Evolutionary conservation across 2,797 vertebrate species (phyloP).

Genomic region (Pempheris klunzingeri): DNA sequence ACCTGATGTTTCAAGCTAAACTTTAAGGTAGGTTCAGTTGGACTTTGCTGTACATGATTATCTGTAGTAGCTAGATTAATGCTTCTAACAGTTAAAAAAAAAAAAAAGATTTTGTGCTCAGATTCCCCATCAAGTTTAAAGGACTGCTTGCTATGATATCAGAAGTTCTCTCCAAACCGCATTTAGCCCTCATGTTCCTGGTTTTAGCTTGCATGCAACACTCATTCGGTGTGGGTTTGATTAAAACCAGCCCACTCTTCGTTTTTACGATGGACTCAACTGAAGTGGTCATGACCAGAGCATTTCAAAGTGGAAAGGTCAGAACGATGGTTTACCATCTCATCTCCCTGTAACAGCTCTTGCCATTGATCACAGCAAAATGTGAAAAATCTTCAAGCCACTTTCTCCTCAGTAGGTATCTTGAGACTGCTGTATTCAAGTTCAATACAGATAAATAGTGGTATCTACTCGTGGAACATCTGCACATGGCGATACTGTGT

Average conservation of each 20-base stretch:
- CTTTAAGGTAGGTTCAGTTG: constrained; percentile 1
- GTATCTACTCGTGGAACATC: constrained; percentile 9
- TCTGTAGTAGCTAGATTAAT: no score
- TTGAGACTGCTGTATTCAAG: not conserved
- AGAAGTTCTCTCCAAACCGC: not conserved
- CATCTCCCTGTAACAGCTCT: not conserved
- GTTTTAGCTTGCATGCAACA: not conserved
- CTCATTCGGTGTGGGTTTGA: constrained; percentile 19
- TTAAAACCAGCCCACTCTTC: constrained; percentile 38
- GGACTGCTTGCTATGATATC: not conserved
- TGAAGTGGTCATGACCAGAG: constrained; percentile 16
- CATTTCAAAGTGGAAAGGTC: constrained; percentile 29
- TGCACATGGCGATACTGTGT: not conserved
- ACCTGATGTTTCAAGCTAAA: constrained; percentile 3
- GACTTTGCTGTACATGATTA: constrained; percentile 25
- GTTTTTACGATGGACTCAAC: constrained; percentile 5
- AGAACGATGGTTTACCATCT: constrained; percentile 27
- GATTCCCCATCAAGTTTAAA: constrained; percentile 24
- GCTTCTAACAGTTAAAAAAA: constrained; percentile 13
- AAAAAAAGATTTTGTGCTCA: constrained; percentile 29
- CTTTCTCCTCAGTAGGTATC: constrained; percentile 2
- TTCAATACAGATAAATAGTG: not conserved
- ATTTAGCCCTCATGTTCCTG: not conserved
- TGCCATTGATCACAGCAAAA: constrained; percentile 20
- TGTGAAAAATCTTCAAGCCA: not conserved